Evolutionary conservation across 2,888 invertebrate genomes (phyloP).

Genomic region (Phyllotreta striolata): DNA sequence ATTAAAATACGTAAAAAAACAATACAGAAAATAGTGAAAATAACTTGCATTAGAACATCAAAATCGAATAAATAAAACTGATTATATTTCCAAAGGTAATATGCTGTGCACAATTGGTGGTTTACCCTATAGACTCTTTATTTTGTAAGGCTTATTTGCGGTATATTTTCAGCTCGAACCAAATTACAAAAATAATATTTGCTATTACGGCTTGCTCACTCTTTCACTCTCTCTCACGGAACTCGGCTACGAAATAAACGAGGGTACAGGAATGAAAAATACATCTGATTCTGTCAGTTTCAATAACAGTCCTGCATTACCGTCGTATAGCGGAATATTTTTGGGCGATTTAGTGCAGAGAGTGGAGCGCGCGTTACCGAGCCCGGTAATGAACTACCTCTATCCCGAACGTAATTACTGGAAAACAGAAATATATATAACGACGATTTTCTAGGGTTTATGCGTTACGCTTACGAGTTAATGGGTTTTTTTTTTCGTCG

Average conservation of each 20-base stretch:
- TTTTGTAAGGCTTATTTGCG: no score
- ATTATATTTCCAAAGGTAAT: no score
- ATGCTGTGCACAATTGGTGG: no score
- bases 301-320: constrained; percentile 23
- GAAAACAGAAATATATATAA: constrained; percentile 24
- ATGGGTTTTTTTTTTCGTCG: constrained; percentile 20
- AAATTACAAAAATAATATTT: not conserved
- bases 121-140: no score
- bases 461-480: constrained; percentile 23
- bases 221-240: not conserved
- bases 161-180: no score
- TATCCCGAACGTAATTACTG: constrained; percentile 25
- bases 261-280: constrained; percentile 7
- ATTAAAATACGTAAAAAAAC: no score
- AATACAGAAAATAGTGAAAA: no score
- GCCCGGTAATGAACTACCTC: constrained; percentile 24
- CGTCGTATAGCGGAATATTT: constrained; percentile 27
- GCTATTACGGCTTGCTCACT: not conserved
- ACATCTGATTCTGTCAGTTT: constrained; percentile 32
- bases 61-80: no score
- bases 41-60: no score
- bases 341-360: constrained; percentile 34
- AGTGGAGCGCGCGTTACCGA: constrained; percentile 20
- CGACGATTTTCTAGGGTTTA: constrained; percentile 22
- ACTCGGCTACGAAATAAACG: not conserved